Base-by-base conservation (phyloP, 2,797 vertebrate species). In the Cyclura pinguis region DNA sequence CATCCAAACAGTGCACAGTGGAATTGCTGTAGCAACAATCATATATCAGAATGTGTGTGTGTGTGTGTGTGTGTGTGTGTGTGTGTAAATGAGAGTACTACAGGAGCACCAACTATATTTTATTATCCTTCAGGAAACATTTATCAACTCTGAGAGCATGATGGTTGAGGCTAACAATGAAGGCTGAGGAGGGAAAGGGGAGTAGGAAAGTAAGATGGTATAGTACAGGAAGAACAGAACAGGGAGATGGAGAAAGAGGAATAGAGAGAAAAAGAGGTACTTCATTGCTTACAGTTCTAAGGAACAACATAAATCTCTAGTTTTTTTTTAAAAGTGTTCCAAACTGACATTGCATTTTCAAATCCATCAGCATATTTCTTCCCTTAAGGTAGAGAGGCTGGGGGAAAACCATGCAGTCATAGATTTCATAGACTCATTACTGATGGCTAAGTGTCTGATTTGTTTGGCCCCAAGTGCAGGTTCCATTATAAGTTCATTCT, bases 401-500 rank as follows among this genome's bases (percentile, higher is more conserved):
- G 0, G 18, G 29, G 76, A 87, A 92, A 90, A 83, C 62, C 86
- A 96, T 93, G 95, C 95, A 96, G 93, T 86, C 92, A 78, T 84
- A 92, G 96, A 95, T 97, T 97, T 97, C 97, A 97, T 96, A 96
- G 96, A 91, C 96, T 97, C 97, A 95, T 96, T 97, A 64, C 85
- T 96, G 97, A 97, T 88, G 96, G 95, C 92, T 94, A 62, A 88
- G 95, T 94, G 96, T 94, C 95, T 55, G 89, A 92, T 95, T 90
- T 86, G 73, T 87, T 95, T 64, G 97, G 95, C 93, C 96, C 93
- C 90, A 96, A 97, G 96, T 92, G 94, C 94, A 96, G 95, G 95
- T 96, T 96, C 96, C 95, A 96, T 97, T 97, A 96, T 92, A 94
- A 96, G 94, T 93, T 92, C 93, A 94, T 95, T 94, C 96, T 84